phyloP scores from a whole-genome alignment of 2,797 vertebrate species.

The Acrossocheilus fasciatus region DNA sequence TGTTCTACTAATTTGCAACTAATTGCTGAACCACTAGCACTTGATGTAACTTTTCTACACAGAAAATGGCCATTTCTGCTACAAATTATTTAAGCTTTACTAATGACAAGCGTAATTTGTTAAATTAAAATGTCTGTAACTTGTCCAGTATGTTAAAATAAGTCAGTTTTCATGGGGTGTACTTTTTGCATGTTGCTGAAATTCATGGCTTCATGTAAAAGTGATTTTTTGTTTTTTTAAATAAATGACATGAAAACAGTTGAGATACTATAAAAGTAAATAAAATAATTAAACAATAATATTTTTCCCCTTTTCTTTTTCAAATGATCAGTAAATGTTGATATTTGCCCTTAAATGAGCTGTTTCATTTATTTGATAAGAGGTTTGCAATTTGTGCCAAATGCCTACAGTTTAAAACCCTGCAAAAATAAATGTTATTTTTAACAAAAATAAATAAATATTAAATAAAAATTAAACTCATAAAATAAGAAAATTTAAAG shows the following conservation, averaged over 20 bases:
- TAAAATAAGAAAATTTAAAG: too few species aligned
- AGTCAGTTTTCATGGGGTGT: background rate
- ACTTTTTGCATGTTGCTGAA: background rate
- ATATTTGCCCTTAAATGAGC: background rate
- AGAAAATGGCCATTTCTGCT: background rate
- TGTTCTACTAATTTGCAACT: background rate
- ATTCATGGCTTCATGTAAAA: background rate
- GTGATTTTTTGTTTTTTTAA: background rate
- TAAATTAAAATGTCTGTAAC: background rate
- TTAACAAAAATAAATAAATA: too few species aligned
- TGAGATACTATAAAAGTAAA: background rate
- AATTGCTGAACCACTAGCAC: background rate
- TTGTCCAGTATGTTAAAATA: background rate
- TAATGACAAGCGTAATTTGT: background rate
- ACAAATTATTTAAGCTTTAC: background rate
- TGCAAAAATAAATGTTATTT: background rate
- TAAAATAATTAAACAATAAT: too few species aligned
- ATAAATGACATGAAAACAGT: background rate
- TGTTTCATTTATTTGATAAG: background rate
- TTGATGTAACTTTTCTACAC: background rate
- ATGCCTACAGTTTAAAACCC: background rate
- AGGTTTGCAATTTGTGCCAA: background rate
- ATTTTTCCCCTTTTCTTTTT: background rate
- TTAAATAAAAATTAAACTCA: too few species aligned
- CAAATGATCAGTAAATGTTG: background rate